These are phyloP conservation scores for Sebastes cheni DNA, from an alignment of 2,797 vertebrate species.

Conservation along the genomic window DNA sequence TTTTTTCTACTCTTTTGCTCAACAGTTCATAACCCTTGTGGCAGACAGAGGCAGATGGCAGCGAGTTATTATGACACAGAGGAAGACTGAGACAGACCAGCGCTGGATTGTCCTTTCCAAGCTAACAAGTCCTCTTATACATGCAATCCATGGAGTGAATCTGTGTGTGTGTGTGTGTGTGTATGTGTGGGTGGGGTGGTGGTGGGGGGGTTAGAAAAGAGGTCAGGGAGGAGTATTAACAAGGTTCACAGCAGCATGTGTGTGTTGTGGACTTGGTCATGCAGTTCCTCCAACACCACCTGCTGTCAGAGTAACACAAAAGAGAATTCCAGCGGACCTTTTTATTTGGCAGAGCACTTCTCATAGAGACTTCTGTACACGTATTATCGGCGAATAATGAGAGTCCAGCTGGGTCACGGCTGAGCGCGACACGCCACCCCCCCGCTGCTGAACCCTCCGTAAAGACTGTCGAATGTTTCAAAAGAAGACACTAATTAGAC, in stretches of 20 bases:
- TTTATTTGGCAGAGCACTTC: constrained; percentile 64
- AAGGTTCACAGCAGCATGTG: constrained; percentile 35
- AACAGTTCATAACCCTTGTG: not conserved
- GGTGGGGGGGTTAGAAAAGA: constrained; percentile 5
- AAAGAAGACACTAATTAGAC: constrained; percentile 22
- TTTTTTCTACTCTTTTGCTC: not conserved
- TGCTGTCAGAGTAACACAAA: constrained; percentile 25
- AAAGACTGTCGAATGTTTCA: not conserved
- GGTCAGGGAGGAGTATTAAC: constrained; percentile 29
- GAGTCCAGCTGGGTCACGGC: not conserved
- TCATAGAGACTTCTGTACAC: constrained; percentile 50
- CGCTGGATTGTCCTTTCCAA: constrained; percentile 8
- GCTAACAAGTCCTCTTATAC: constrained; percentile 14
- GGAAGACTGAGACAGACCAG: not conserved
- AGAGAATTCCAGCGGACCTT: constrained; percentile 36
- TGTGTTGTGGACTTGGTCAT: constrained; percentile 35
- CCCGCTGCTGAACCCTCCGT: not conserved
- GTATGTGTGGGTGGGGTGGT: not conserved
- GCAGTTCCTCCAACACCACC: constrained; percentile 46
- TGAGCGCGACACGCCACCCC: not conserved
- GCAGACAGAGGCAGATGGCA: constrained; percentile 18
- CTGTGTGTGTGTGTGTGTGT: not conserved
- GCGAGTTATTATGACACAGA: constrained; percentile 10
- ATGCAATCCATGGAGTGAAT: constrained; percentile 26
- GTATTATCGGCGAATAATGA: constrained; percentile 29